A percentile compares a stretch with the other conserved stretches of the same genome.
Evolutionary conservation across 2,888 invertebrate genomes (phyloP).

Genomic region (Papilio demoleus): DNA sequence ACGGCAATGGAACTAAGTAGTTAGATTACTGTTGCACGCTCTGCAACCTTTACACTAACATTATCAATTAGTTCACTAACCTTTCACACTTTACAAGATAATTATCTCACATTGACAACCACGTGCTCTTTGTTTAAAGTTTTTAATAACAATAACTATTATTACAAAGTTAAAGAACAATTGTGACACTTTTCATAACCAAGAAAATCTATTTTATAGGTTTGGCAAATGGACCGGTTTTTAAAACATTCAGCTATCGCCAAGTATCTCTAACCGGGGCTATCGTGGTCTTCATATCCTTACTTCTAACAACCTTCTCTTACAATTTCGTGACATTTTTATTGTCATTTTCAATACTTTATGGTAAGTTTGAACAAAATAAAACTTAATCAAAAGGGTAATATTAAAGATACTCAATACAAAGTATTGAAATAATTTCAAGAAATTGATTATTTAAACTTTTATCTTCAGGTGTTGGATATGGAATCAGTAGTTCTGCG

Average conservation of each 20-base stretch:
- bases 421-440: background rate
- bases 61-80: conserved; percentile 31
- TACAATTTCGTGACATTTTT: conserved; percentile 85
- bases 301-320: conserved; percentile 85
- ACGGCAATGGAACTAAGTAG: background rate
- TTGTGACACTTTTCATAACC: no score
- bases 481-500: conserved; percentile 87
- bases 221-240: conserved; percentile 88
- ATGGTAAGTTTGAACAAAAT: conserved; percentile 81
- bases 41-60: conserved; percentile 25
- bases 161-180: background rate
- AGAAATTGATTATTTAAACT: conserved; percentile 20
- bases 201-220: conserved; percentile 81
- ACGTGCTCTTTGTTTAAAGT: conserved; percentile 22
- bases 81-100: conserved; percentile 18
- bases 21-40: background rate
- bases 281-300: conserved; percentile 82
- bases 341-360: conserved; percentile 86
- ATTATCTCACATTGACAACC: conserved; percentile 8
- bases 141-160: background rate
- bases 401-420: background rate
- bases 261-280: conserved; percentile 86
- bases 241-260: conserved; percentile 86
- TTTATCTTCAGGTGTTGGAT: conserved; percentile 82
- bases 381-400: no score